phyloP scores from a whole-genome alignment of 2,113 vertebrate species.

The Pachycephala philippinensis region DNA sequence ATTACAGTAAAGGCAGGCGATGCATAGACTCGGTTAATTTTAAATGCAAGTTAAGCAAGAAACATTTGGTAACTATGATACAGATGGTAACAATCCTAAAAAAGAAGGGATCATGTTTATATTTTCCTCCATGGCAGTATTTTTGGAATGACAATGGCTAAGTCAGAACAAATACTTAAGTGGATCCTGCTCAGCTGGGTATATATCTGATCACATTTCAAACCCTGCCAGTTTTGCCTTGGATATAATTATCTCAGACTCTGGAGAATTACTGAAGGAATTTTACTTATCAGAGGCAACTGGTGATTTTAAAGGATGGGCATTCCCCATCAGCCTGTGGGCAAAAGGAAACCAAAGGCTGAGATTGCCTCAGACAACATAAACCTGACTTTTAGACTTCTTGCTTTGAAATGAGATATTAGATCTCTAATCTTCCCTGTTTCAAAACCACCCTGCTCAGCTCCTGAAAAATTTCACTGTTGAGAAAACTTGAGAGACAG shows the following conservation, averaged over 20 bases:
- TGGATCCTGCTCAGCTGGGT: not conserved
- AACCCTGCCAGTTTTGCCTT: not conserved
- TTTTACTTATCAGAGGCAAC: conserved; percentile 10
- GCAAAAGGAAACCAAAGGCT: not conserved
- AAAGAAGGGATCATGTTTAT: conserved; percentile 58
- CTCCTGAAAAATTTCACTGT: not conserved
- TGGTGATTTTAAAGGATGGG: not conserved
- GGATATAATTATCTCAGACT: conserved; percentile 25
- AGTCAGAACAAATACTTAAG: conserved; percentile 43
- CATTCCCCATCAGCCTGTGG: not conserved
- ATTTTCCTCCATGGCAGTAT: conserved; percentile 45
- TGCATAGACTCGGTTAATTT: conserved; percentile 37
- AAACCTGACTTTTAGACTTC: not conserved
- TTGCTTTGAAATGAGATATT: not conserved
- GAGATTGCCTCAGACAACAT: not conserved
- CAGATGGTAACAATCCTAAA: conserved; percentile 48
- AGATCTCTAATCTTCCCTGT: not conserved
- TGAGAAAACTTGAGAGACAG: not conserved
- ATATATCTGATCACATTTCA: conserved; percentile 44
- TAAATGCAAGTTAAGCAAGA: conserved; percentile 39
- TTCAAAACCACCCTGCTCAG: not conserved
- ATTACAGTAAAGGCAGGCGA: conserved; percentile 10
- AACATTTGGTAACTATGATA: conserved; percentile 42
- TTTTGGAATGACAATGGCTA: conserved; percentile 59
- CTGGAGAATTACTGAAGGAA: conserved; percentile 1